Evolutionary conservation across 2,888 invertebrate genomes (phyloP).

Genomic region (Chymomyza amoena): DNA sequence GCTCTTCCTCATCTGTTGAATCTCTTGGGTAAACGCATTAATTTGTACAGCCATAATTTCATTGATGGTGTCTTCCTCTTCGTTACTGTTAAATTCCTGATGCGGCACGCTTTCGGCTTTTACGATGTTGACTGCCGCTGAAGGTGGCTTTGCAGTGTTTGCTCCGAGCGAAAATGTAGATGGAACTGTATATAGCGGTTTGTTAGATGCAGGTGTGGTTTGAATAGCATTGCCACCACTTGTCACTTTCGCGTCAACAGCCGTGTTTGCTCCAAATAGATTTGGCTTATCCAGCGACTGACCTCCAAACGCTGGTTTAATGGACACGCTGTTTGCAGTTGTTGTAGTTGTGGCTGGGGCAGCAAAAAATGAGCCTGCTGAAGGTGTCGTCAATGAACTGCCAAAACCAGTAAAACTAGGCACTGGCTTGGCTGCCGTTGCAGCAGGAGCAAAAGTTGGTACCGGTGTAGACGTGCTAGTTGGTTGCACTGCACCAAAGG

Average conservation of each 20-base stretch:
- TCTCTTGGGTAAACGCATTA: slow-evolving; percentile 83
- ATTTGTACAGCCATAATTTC: slow-evolving; percentile 84
- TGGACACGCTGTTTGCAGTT: slow-evolving; percentile 8
- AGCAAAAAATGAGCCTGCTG: slow-evolving; percentile 14
- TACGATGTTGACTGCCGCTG: slow-evolving; percentile 6
- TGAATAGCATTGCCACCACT: not conserved
- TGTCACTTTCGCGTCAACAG: not conserved
- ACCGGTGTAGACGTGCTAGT: slow-evolving; percentile 12
- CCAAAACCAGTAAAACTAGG: slow-evolving; percentile 41
- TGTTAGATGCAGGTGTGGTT: slow-evolving; percentile 30
- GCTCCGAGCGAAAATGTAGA: slow-evolving; percentile 66
- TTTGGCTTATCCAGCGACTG: slow-evolving; percentile 13
- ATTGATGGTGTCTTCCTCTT: slow-evolving; percentile 79
- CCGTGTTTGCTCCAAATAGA: not conserved
- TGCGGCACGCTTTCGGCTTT: not conserved
- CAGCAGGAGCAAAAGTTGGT: not conserved
- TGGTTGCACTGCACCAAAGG: slow-evolving; percentile 11
- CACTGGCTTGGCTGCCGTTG: slow-evolving; percentile 31
- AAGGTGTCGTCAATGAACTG: slow-evolving; percentile 16
- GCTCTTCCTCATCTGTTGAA: slow-evolving; percentile 82
- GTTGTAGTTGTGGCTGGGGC: slow-evolving; percentile 15
- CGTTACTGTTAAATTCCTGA: slow-evolving; percentile 11
- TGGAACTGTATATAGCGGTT: slow-evolving; percentile 73
- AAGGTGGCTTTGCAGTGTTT: slow-evolving; percentile 19
- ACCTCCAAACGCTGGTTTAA: slow-evolving; percentile 14